Base-by-base conservation (phyloP, 2,797 vertebrate species). In the Protosalanx chinensis region DNA sequence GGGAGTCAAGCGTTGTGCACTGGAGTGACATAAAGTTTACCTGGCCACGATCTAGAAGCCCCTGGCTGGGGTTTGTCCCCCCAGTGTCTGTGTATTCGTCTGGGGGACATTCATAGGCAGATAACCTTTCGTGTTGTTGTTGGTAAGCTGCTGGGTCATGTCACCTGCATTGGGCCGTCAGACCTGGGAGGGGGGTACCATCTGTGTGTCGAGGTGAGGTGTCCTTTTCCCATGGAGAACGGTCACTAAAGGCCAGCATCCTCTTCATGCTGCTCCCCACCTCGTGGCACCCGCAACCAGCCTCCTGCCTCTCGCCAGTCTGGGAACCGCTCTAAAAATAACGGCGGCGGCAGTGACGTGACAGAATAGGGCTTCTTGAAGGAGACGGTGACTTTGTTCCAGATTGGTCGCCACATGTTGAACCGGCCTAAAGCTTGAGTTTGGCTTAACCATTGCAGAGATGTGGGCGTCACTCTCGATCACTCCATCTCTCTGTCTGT, bases 301-400 rank as follows among this genome's bases (percentile, higher is more conserved):
- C 46, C 29, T 15, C 57, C n/a, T 6, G 10, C 10, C 18, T 16
- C 35, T 37, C 8, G 6, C 0, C 67, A 30, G 46, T 18, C 29
- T 29, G n/a, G 23, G 7, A 67, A 32, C 27, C 41, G 30, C 32
- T 59, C 74, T 79, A 82, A 80, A 90, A 87, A 79, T 81, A 88
- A 64, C 60, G 68, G 10, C 18, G 53, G 18, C 51, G 51, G 57
- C 23, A 3, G 32, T 65, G 68, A 77, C 72, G 30, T 73, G 66
- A 77, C 72, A 73, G 75, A 79, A 79, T 64, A 53, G 73, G 75
- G 53, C 66, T 64, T 74, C 49, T 61, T 70, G 57, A 76, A 81
- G 79, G 81, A 79, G 79, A 84, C 62, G 7, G 51, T 75, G 81
- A 85, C 76, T 80, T 72, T 78, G 70, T 46, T 76, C 72, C 58